Evolutionary conservation across 1,140 invertebrate genomes (phyloP).

Genomic region (Orussus abietinus): DNA sequence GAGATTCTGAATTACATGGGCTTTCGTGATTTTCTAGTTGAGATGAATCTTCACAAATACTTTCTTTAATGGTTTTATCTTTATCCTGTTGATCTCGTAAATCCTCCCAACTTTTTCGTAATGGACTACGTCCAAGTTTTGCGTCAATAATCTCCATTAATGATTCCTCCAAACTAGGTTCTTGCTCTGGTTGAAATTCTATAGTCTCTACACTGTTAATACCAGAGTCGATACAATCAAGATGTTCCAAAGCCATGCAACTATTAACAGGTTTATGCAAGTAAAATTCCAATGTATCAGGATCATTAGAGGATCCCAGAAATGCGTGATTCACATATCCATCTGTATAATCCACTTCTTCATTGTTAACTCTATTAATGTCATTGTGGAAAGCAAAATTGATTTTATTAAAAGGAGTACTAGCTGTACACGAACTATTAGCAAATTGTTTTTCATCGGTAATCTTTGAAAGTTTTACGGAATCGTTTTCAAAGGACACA

Average conservation of each 20-base stretch:
- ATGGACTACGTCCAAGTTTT: slow-evolving; percentile 37
- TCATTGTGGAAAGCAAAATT: slow-evolving; percentile 27
- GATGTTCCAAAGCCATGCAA: slow-evolving; percentile 24
- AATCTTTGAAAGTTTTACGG: not conserved
- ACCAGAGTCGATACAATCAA: slow-evolving; percentile 45
- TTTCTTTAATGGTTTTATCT: too few relatives aligned
- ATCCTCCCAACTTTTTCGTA: slow-evolving; percentile 35
- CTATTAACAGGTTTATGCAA: slow-evolving; percentile 13
- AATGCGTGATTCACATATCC: slow-evolving; percentile 45
- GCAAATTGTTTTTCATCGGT: not conserved
- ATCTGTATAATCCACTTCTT: slow-evolving; percentile 7
- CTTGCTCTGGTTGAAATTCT: slow-evolving; percentile 40
- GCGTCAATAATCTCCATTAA: slow-evolving; percentile 48
- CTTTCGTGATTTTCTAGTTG: too few relatives aligned
- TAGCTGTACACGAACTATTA: slow-evolving; percentile 1
- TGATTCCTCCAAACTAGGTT: slow-evolving; percentile 46
- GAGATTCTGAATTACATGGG: too few relatives aligned
- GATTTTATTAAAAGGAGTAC: slow-evolving; percentile 21
- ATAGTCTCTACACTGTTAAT: slow-evolving; percentile 51
- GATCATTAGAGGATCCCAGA: slow-evolving; percentile 34
- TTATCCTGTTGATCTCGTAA: too few relatives aligned
- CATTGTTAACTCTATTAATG: not conserved
- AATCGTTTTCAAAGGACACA: not conserved
- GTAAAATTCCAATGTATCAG: slow-evolving; percentile 39
- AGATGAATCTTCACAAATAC: too few relatives aligned